Percentiles rank a stretch among this genome's conserved stretches.
Evolutionary conservation across 1,140 invertebrate species (phyloP).

Genomic region (Cydia fagiglandana): DNA sequence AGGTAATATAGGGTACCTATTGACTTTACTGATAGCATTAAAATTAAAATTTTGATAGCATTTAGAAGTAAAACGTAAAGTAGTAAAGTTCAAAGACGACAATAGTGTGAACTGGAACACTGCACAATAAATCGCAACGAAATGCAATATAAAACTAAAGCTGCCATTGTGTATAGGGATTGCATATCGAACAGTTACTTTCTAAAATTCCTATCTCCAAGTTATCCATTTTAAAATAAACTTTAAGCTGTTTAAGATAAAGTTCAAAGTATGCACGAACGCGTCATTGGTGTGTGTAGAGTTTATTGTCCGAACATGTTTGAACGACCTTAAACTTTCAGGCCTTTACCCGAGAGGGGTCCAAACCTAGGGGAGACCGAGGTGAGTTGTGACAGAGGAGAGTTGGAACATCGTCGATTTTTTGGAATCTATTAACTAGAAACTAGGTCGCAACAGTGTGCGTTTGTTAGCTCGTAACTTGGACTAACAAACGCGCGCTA

Average conservation of each 20-base stretch:
- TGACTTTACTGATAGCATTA: too few relatives aligned
- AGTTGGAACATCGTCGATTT: too few relatives aligned
- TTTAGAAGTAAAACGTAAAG: neutral
- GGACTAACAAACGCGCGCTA: too few relatives aligned
- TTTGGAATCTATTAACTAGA: too few relatives aligned
- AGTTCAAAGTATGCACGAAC: neutral
- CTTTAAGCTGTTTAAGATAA: neutral
- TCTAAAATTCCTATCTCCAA: neutral
- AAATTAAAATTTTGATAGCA: too few relatives aligned
- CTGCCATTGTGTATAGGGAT: neutral
- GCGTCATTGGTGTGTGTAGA: neutral
- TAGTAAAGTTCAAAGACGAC: neutral
- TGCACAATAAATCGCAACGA: neutral
- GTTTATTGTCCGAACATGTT: neutral
- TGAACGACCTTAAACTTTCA: conserved; percentile 24
- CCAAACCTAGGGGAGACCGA: too few relatives aligned
- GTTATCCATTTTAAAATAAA: neutral
- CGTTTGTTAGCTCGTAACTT: too few relatives aligned
- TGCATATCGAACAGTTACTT: neutral
- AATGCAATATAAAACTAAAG: conserved; percentile 6
- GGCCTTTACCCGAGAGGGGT: too few relatives aligned
- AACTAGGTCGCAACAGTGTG: too few relatives aligned
- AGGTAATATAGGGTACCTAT: too few relatives aligned
- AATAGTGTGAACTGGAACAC: neutral
- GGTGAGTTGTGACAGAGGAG: too few relatives aligned